Conservation (phyloP, 2,113 vertebrate species). For the Daubentonia madagascariensis region DNA sequence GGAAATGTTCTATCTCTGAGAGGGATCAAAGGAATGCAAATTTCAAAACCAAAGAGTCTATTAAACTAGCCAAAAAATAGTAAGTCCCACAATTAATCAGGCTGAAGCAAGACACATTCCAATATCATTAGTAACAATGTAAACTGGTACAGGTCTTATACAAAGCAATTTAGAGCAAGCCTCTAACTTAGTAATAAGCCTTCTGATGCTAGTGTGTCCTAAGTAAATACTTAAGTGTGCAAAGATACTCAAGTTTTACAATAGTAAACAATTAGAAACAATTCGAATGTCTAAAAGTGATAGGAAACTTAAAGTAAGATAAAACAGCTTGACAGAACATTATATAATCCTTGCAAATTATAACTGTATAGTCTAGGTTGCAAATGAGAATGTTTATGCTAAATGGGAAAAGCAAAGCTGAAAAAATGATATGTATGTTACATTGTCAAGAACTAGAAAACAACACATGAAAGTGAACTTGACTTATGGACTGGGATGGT, state of each 20-base stretch:
- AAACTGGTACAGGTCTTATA: background rate
- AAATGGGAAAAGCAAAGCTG: background rate
- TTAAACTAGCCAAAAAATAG: background rate
- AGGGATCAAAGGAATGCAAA: conserved; percentile 47
- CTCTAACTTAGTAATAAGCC: background rate
- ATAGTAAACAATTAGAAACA: background rate
- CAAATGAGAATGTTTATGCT: background rate
- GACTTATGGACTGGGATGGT: background rate
- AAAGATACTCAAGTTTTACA: background rate
- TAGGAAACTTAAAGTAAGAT: background rate
- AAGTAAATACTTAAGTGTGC: background rate
- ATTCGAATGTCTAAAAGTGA: background rate
- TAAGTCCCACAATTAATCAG: background rate
- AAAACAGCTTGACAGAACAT: background rate
- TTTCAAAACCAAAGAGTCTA: conserved; percentile 32
- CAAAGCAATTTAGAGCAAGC: background rate
- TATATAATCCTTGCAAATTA: background rate
- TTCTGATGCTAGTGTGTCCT: background rate
- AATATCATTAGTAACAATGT: background rate
- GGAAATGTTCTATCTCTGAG: background rate
- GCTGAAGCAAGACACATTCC: background rate
- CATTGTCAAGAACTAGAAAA: background rate
- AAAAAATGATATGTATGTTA: background rate
- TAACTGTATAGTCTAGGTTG: background rate
- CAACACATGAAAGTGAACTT: background rate